Evolutionary conservation across 2,113 vertebrate genomes (phyloP).

Genomic region (Leptocoma aspasia): DNA sequence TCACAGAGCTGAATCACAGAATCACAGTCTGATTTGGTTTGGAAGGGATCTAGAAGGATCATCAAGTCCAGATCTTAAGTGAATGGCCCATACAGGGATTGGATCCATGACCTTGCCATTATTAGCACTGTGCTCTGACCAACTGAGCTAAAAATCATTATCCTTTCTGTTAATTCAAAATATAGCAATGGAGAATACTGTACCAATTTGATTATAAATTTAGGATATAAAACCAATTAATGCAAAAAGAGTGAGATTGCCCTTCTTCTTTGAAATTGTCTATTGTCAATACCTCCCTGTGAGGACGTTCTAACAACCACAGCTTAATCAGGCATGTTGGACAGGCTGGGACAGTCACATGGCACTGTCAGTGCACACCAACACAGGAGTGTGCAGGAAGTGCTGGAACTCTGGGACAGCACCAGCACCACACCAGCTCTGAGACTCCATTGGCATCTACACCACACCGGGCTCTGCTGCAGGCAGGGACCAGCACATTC

Average conservation of each 20-base stretch:
- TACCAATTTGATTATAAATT: background rate
- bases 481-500: fast-evolving
- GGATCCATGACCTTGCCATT: background rate
- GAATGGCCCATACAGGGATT: background rate
- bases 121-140: background rate
- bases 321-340: background rate
- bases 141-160: background rate
- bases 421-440: background rate
- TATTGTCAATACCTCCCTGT: background rate
- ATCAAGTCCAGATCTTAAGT: too few relatives aligned
- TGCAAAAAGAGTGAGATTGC: background rate
- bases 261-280: background rate
- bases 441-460: fast-evolving
- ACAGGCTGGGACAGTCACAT: fast-evolving
- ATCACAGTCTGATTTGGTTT: background rate
- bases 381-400: fast-evolving
- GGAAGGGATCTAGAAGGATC: background rate
- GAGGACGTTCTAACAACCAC: background rate
- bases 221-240: background rate
- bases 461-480: fast-evolving
- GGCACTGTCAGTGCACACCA: fast-evolving
- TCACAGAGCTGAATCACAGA: background rate
- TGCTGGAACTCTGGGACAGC: background rate
- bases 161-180: background rate
- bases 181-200: background rate